Base-by-base conservation (phyloP, 2,113 vertebrate species). In the Polypterus senegalus region DNA sequence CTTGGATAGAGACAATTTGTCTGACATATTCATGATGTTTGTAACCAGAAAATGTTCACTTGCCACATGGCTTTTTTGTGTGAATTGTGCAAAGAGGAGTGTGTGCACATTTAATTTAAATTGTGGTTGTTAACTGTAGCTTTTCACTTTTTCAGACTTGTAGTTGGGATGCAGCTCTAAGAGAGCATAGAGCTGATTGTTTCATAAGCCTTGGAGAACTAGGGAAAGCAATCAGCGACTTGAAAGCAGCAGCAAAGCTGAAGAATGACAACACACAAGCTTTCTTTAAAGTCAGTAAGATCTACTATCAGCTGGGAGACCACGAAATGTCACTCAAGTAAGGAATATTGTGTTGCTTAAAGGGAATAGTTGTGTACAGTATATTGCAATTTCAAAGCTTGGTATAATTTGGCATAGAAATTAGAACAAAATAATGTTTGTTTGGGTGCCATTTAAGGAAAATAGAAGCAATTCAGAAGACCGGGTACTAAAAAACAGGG, bases 181-280 rank as follows among this genome's bases (percentile, higher is more conserved):
- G 94, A 55, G 94, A 97, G 72, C 90, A 95, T 82, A 84, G 96
- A 65, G 94, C 93, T 2, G 93, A 99, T 62, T 97, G 93, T 75
- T 95, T 88, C 6, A 89, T 97, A 79, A 83, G 86, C 70, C 81
- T 93, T 84, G 92, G 90, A 2, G 92, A 98, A 63, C 88, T 88
- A 74, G 86, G 91, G 63, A 98, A 94, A 81, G 93, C 95, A 55
- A 88, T 98, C 79, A 88, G 82, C 69, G 96, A 99, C 86, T 86
- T 99, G 56, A 97, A 96, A 85, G 92, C 91, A 58, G 75, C 91
- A 48, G 91, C 94, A 59, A 99, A 97, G 76, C 73, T 99, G 70
- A 96, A 88, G 80, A 96, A 65, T n/a, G 95, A 95, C 80, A 98
- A 98, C 63, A 98, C 94, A 1, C 86, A 90, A 78, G 95, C 93